These are phyloP conservation scores for Platichthys flesus DNA, from an alignment of 2,113 vertebrate species.

Conservation along the genomic window DNA sequence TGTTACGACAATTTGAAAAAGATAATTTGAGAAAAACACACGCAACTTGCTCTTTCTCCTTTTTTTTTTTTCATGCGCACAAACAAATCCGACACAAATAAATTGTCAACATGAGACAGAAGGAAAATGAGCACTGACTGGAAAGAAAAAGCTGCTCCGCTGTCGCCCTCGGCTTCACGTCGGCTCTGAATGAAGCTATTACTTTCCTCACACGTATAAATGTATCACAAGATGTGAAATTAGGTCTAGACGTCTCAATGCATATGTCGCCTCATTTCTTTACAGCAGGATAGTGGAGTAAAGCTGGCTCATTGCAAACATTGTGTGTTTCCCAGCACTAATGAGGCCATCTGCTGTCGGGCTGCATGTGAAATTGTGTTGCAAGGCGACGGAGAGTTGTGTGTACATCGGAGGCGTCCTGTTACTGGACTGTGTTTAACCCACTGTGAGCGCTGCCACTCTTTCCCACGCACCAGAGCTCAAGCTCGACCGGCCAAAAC, in stretches of 20 bases:
- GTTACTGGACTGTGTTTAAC: background rate
- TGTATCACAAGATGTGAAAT: slow-evolving; percentile 11
- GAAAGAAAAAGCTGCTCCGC: background rate
- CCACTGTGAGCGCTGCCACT: background rate
- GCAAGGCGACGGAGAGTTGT: slow-evolving; percentile 1
- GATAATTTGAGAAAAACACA: background rate
- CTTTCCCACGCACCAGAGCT: slow-evolving; percentile 15
- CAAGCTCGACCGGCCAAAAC: slow-evolving; percentile 18
- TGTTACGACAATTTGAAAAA: background rate
- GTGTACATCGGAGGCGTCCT: background rate
- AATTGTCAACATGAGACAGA: background rate
- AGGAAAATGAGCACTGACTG: background rate
- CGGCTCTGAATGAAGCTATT: background rate
- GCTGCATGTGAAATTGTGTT: slow-evolving; percentile 24
- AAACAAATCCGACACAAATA: slow-evolving; percentile 1
- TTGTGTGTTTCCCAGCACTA: slow-evolving; percentile 33
- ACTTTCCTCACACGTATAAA: background rate
- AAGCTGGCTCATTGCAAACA: background rate
- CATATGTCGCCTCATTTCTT: slow-evolving; percentile 5
- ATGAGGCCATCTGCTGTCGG: slow-evolving; percentile 25
- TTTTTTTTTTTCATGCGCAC: background rate
- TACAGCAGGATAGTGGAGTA: slow-evolving; percentile 17
- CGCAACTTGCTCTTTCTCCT: background rate
- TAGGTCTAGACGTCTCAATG: background rate
- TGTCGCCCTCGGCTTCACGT: background rate